These are phyloP conservation scores for Phylloscopus collybita DNA, from an alignment of 2,797 vertebrate species.

Conservation along the genomic window DNA sequence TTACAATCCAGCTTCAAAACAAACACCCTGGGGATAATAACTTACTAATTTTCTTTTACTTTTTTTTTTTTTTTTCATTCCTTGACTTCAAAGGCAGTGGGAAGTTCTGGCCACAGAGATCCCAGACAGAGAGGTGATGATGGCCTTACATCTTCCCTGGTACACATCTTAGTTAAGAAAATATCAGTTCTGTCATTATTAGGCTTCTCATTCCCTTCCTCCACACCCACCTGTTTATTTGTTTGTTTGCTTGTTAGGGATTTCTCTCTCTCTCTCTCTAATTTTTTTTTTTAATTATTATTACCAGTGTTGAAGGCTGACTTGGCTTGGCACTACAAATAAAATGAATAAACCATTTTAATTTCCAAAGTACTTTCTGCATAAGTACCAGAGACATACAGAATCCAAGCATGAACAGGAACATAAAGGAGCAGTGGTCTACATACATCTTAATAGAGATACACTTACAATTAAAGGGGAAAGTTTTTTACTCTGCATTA, in stretches of 20 bases:
- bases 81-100: neutral
- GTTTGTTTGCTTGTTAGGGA: too few relatives aligned
- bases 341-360: neutral
- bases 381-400: neutral
- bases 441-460: fast-evolving
- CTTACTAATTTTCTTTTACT: neutral
- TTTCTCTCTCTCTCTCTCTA: too few relatives aligned
- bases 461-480: neutral
- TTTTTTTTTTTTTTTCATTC: neutral
- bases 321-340: neutral
- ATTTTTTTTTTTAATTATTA: neutral
- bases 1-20: neutral
- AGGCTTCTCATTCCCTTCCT: neutral
- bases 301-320: neutral
- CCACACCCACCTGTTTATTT: fast-evolving
- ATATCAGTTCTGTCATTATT: neutral
- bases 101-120: neutral
- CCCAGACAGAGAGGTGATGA: neutral
- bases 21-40: fast-evolving
- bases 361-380: neutral
- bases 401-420: neutral
- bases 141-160: neutral
- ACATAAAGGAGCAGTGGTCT: neutral
- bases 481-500: neutral
- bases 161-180: neutral